A percentile compares a stretch with the other conserved stretches of the same genome.
Conservation (phyloP, 2,888 invertebrate genomes). For the Scotopteryx bipunctaria region DNA sequence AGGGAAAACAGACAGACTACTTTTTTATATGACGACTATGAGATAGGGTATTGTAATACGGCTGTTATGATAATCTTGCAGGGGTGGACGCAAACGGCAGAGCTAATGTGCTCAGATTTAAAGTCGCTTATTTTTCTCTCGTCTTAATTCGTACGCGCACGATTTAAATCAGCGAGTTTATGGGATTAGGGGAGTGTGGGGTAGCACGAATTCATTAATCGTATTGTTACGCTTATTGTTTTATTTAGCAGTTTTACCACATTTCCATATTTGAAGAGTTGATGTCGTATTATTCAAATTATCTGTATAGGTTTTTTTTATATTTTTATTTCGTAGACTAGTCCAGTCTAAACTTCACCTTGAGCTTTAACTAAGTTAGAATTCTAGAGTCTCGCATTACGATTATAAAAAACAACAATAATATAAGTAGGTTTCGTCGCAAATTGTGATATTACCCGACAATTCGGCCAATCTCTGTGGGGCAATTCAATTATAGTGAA, state of each 20-base stretch:
- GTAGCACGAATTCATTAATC: constrained; percentile 31
- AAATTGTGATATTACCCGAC: constrained; percentile 58
- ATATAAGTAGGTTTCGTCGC: too few relatives aligned
- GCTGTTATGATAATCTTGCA: constrained; percentile 72
- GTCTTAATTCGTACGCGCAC: constrained; percentile 46
- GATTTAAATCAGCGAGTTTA: constrained; percentile 41
- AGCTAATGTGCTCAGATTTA: constrained; percentile 67
- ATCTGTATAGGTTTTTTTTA: too few relatives aligned
- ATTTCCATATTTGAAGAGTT: constrained; percentile 28
- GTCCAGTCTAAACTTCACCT: too few relatives aligned
- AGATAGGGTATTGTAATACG: constrained; percentile 74
- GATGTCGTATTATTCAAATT: too few relatives aligned
- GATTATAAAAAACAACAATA: too few relatives aligned
- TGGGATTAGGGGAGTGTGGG: constrained; percentile 34
- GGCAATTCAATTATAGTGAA: constrained; percentile 83
- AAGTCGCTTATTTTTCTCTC: constrained; percentile 55
- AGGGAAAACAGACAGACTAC: neutral
- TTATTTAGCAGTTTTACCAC: constrained; percentile 23
- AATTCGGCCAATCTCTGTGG: constrained; percentile 74
- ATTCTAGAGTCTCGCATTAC: too few relatives aligned
- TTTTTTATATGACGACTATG: neutral
- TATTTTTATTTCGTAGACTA: too few relatives aligned
- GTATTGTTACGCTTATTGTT: constrained; percentile 28
- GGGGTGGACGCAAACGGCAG: constrained; percentile 57
- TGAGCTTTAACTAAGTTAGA: too few relatives aligned